Evolutionary conservation across 2,888 invertebrate genomes (phyloP).

Genomic region (Mactromeris polynyma): DNA sequence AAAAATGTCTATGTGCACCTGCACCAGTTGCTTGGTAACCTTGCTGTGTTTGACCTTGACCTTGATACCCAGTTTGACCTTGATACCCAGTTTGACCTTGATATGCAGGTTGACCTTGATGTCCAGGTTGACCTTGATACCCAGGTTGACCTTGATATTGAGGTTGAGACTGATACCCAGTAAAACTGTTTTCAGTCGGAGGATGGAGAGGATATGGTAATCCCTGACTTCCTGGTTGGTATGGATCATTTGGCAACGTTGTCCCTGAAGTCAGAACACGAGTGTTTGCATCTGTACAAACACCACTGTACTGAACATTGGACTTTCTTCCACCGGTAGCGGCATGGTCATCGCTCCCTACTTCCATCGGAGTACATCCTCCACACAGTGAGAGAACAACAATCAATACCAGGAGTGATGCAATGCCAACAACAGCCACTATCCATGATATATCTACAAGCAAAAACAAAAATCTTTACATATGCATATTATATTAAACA

Average conservation of each 20-base stretch:
- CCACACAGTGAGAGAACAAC: slow-evolving; percentile 59
- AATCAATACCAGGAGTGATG: slow-evolving; percentile 39
- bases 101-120: slow-evolving; percentile 1
- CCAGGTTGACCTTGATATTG: slow-evolving; percentile 5
- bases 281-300: slow-evolving; percentile 59
- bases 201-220: slow-evolving; percentile 62
- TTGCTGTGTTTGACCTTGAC: slow-evolving; percentile 18
- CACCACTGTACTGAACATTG: slow-evolving; percentile 48
- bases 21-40: slow-evolving; percentile 22
- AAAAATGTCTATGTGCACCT: slow-evolving; percentile 55
- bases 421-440: slow-evolving; percentile 8
- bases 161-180: slow-evolving; percentile 53
- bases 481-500: neutral
- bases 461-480: neutral
- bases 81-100: neutral
- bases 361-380: slow-evolving; percentile 70
- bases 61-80: slow-evolving; percentile 8
- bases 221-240: slow-evolving; percentile 33
- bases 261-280: slow-evolving; percentile 58
- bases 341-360: slow-evolving; percentile 65
- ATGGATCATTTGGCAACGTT: slow-evolving; percentile 61
- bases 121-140: neutral
- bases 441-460: slow-evolving; percentile 5
- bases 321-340: slow-evolving; percentile 59
- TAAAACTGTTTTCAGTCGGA: slow-evolving; percentile 57